Conservation (phyloP, 2,797 vertebrate genomes). For the Halcyon chelicuti region DNA sequence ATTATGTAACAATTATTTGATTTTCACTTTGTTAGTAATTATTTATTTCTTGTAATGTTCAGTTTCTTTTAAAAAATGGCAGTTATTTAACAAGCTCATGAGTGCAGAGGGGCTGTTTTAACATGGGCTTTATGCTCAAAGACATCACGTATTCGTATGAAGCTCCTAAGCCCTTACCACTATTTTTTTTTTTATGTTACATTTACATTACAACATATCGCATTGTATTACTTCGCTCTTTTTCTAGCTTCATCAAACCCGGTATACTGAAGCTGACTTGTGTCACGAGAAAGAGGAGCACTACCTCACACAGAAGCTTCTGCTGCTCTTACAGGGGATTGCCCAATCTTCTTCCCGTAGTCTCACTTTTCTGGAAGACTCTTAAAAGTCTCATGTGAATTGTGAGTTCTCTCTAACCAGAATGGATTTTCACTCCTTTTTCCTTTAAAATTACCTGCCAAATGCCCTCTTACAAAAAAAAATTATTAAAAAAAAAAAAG, state of each 20-base stretch:
- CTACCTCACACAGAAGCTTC: background rate
- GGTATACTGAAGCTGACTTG: background rate
- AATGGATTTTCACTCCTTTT: background rate
- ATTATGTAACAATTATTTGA: background rate
- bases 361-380: background rate
- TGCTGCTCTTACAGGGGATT: background rate
- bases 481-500: too few relatives aligned
- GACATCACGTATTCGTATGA: background rate
- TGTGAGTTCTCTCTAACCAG: background rate
- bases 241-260: background rate
- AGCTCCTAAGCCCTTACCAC: background rate
- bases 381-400: background rate
- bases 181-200: background rate
- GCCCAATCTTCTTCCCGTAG: background rate
- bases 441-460: too few relatives aligned
- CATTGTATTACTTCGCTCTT: too few relatives aligned
- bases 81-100: background rate
- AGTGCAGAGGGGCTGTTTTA: background rate
- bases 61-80: background rate
- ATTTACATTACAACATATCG: background rate
- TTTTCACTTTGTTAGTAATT: background rate
- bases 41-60: background rate
- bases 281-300: background rate
- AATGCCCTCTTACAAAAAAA: too few relatives aligned
- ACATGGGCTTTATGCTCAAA: background rate